phyloP scores from a whole-genome alignment of 2,797 vertebrate genomes.

The Acanthis flammea region DNA sequence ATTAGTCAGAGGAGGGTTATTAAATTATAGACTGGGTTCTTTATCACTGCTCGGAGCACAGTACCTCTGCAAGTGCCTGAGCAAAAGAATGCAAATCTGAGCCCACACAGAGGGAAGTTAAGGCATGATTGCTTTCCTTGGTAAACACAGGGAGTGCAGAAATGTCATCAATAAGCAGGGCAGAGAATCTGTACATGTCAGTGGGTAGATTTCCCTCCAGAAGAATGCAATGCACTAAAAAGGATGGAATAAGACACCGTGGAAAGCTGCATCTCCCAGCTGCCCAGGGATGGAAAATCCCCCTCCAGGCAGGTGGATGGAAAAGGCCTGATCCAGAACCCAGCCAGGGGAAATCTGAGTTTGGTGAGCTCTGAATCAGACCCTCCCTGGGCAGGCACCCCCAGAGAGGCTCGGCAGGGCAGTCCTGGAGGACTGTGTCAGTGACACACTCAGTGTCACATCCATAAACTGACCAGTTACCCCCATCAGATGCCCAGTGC shows the following conservation, averaged over 20 bases:
- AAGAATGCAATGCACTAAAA: background rate
- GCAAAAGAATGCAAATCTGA: background rate
- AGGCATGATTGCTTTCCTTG: background rate
- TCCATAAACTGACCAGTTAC: background rate
- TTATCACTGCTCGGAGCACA: fast-evolving
- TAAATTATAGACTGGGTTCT: background rate
- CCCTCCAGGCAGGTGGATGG: background rate
- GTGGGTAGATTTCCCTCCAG: background rate
- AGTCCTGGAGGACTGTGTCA: background rate
- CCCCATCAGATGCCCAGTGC: background rate
- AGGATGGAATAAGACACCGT: no score
- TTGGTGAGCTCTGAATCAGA: background rate
- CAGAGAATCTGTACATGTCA: background rate
- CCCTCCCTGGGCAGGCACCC: background rate
- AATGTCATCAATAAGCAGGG: background rate
- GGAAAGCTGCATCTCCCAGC: background rate
- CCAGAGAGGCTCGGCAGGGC: background rate
- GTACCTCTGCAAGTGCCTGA: background rate
- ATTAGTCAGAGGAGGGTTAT: background rate
- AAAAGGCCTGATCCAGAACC: background rate
- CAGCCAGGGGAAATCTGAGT: background rate
- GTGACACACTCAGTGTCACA: fast-evolving
- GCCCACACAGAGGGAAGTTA: background rate
- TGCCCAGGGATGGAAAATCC: background rate
- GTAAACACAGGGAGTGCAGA: background rate